phyloP scores from a whole-genome alignment of 1,140 invertebrate species.

The Chelonus insularis region DNA sequence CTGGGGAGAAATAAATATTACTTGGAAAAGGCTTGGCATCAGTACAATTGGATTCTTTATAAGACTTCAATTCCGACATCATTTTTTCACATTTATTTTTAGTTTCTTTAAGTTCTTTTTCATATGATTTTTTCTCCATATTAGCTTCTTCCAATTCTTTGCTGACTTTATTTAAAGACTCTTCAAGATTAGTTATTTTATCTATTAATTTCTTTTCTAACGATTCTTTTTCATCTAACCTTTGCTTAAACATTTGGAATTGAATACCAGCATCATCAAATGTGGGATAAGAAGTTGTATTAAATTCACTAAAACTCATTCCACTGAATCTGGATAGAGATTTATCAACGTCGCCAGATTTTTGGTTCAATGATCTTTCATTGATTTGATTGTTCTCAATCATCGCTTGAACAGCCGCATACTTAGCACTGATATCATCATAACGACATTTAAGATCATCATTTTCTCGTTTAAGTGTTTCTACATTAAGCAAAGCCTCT shows the following conservation, averaged over 20 bases:
- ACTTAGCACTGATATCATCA: slow-evolving; percentile 45
- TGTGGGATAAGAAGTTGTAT: slow-evolving; percentile 52
- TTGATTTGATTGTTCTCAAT: slow-evolving; percentile 42
- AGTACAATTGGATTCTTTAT: slow-evolving; percentile 13
- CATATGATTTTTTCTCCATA: slow-evolving; percentile 44
- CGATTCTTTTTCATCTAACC: slow-evolving; percentile 45
- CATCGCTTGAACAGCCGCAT: slow-evolving; percentile 41
- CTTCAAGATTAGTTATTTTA: slow-evolving; percentile 43
- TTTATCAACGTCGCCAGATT: slow-evolving; percentile 40
- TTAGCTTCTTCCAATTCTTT: slow-evolving; percentile 45
- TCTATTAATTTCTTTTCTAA: slow-evolving; percentile 43
- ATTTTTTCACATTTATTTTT: slow-evolving; percentile 52
- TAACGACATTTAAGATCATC: slow-evolving; percentile 45
- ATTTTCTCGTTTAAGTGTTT: slow-evolving; percentile 45
- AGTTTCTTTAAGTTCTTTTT: slow-evolving; percentile 55
- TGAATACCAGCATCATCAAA: slow-evolving; percentile 48
- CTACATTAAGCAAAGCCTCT: slow-evolving; percentile 43
- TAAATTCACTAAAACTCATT: slow-evolving; percentile 42
- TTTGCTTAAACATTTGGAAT: slow-evolving; percentile 44
- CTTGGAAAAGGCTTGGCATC: slow-evolving; percentile 21
- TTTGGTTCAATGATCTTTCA: slow-evolving; percentile 40
- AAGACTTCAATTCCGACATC: slow-evolving; percentile 28
- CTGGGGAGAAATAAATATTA: slow-evolving; percentile 20
- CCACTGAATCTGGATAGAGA: slow-evolving; percentile 44
- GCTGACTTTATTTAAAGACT: slow-evolving; percentile 38